Conservation (phyloP, 2,797 vertebrate genomes). For the Pipistrellus pygmaeus region DNA sequence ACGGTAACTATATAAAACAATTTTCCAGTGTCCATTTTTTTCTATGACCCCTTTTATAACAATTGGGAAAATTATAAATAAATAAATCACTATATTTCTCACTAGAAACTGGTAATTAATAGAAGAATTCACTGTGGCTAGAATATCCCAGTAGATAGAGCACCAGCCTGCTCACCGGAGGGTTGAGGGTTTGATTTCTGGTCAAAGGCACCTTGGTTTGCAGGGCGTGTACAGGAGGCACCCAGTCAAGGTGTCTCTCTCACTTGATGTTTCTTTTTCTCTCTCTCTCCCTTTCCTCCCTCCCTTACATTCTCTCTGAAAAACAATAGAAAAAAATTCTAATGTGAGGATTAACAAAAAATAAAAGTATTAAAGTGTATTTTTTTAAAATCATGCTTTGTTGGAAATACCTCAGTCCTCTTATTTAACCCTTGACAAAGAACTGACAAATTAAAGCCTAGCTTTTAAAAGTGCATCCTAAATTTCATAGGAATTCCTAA, state of each 20-base stretch:
- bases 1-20: background rate
- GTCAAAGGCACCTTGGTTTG: too few species aligned
- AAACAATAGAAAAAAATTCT: too few species aligned
- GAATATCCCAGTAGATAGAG: too few species aligned
- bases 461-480: constrained; percentile 18
- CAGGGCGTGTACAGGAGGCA: too few species aligned
- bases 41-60: background rate
- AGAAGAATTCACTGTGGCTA: background rate
- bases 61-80: background rate
- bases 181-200: too few species aligned
- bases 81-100: background rate
- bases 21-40: background rate
- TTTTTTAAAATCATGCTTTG: background rate
- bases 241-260: too few species aligned
- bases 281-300: too few species aligned
- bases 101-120: background rate
- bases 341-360: too few species aligned
- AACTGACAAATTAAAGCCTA: background rate
- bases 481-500: constrained; percentile 21
- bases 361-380: background rate
- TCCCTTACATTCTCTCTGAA: too few species aligned
- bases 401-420: background rate
- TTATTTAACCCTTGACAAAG: background rate
- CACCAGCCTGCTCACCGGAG: too few species aligned
- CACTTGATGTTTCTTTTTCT: too few species aligned